Evolutionary conservation across 2,113 vertebrate genomes (phyloP).

Genomic region (Hippocampus zosterae): DNA sequence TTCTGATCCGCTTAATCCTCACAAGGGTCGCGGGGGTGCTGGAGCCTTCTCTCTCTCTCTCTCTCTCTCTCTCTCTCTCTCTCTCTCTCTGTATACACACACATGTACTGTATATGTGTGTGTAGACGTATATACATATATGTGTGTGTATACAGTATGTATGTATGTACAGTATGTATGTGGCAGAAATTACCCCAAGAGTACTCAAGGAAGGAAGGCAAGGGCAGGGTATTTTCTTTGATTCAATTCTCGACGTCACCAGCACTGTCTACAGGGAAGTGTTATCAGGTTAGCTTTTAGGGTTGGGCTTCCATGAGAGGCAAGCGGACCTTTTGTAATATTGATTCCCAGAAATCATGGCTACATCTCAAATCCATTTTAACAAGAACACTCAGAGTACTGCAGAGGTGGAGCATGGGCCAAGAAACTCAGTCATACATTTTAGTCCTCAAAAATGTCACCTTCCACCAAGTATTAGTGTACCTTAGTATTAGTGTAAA

Average conservation of each 20-base stretch:
- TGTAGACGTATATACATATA: too few species aligned
- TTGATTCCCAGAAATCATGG: background rate
- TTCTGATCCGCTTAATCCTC: too few species aligned
- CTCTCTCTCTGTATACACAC: too few species aligned
- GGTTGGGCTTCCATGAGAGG: conserved; percentile 4
- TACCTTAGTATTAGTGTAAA: background rate
- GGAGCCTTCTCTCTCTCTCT: too few species aligned
- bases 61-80: too few species aligned
- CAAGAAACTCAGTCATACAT: background rate
- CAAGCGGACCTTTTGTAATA: conserved; percentile 12
- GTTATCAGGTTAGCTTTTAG: conserved; percentile 42
- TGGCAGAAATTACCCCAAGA: background rate
- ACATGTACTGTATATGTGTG: too few species aligned
- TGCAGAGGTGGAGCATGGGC: background rate
- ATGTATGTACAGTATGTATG: too few species aligned
- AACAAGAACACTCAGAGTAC: background rate
- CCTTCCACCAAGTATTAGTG: background rate
- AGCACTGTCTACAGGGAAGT: conserved; percentile 26
- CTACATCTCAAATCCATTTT: background rate
- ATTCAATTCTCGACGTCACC: conserved; percentile 42
- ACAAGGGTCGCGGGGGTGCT: too few species aligned
- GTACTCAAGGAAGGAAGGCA: background rate
- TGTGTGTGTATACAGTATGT: too few species aligned
- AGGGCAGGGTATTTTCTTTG: conserved; percentile 18
- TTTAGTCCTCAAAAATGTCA: background rate